Base-by-base conservation (phyloP, 2,113 vertebrate genomes). In the Equus quagga region DNA sequence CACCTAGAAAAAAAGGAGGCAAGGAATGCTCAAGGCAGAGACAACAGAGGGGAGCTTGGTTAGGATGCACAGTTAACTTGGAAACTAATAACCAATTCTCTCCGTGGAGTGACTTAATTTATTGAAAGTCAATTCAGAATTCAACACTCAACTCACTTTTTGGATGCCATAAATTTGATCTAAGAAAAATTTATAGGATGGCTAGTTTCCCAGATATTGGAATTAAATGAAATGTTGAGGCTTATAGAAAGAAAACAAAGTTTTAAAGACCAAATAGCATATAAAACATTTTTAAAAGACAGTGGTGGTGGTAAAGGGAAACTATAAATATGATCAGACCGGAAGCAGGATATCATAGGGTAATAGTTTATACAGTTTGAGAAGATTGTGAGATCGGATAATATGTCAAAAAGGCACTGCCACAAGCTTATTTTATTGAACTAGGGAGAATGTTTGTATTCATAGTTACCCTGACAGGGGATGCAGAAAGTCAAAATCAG, bases 171-270 rank as follows among this genome's bases (percentile, higher is more conserved):
- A 96, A 91, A 95, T 95, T 84, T 80, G 41, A 79, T 69, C 15
- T 64, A 49, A 58, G 23, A 76, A 89, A 96, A 85, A 80, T 62
- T 56, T 79, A 78, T 75, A 67, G 49, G 33, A 31, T 91, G n/a
- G 5, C 10, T 26, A 67, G 36, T 95, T 19, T 73, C 51, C n/a
- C 11, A 94, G 44, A 91, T 88, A 91, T 5, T 96, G 58, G 64
- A 95, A 89, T 91, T 96, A 88, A 88, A 95, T 70, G 62, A 85
- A 70, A 51, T 73, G 23, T 76, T 91, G 33, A 95, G 31, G 33
- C 12, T 60, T 75, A 73, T 3, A 69, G 62, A 46, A 79, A 88
- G 36, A 84, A 95, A 90, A 81, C 75, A 93, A 84, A 17, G 28
- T 80, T 92, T 84, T 64, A 89, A 95, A 87, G n/a, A 93, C 36